These are phyloP conservation scores for Encarsia formosa DNA, from an alignment of 2,888 invertebrate species.

Conservation along the genomic window DNA sequence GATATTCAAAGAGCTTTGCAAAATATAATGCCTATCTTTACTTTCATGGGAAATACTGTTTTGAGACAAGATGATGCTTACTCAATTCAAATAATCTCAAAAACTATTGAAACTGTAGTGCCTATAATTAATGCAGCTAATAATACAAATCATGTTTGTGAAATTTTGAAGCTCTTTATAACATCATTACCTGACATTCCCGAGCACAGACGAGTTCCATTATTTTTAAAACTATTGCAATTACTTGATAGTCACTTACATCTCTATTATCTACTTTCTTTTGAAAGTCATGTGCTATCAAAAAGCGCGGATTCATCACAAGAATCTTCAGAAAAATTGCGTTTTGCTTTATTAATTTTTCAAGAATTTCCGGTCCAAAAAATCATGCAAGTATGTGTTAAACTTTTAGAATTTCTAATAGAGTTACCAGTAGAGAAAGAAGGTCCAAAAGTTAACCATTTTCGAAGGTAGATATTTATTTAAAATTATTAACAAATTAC, in stretches of 20 bases:
- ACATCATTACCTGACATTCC: conserved; percentile 90
- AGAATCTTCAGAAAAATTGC: conserved; percentile 53
- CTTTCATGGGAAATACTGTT: conserved; percentile 94
- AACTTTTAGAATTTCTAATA: conserved; percentile 64
- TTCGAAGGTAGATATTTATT: conserved; percentile 14
- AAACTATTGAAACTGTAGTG: conserved; percentile 84
- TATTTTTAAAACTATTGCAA: conserved; percentile 75
- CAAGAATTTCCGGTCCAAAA: conserved; percentile 64
- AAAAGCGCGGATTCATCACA: conserved; percentile 45
- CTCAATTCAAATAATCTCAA: conserved; percentile 88
- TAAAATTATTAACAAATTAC: not conserved
- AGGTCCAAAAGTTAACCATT: conserved; percentile 35
- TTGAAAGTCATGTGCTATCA: conserved; percentile 64
- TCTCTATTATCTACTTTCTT: conserved; percentile 66
- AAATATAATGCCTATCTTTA: conserved; percentile 94
- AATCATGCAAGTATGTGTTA: conserved; percentile 63
- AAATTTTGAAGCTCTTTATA: conserved; percentile 83
- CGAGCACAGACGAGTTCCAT: conserved; percentile 78
- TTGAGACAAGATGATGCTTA: conserved; percentile 91
- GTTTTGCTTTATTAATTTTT: conserved; percentile 65
- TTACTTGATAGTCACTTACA: conserved; percentile 69
- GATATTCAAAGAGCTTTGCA: conserved; percentile 57
- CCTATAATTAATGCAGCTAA: conserved; percentile 64
- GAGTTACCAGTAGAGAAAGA: conserved; percentile 63
- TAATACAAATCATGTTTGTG: conserved; percentile 55